Base-by-base conservation (phyloP, 2,113 vertebrate species). In the Passer domesticus region DNA sequence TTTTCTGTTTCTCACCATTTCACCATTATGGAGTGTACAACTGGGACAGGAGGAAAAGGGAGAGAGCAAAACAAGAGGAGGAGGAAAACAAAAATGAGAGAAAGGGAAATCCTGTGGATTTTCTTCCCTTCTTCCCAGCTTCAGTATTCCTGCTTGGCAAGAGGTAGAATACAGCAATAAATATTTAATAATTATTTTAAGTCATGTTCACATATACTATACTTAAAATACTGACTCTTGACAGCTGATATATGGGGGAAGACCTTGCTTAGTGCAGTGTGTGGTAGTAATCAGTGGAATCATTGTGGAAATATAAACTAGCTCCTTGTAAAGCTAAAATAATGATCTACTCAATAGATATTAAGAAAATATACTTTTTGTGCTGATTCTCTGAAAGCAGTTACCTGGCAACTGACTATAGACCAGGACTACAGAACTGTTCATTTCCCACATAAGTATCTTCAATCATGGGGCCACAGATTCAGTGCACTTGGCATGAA, bases 1-100 rank as follows among this genome's bases (percentile, higher is more conserved):
- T 78, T 87, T 92, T 92, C 67, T 73, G 20, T 82, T 94, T 82
- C 44, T 79, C 46, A 53, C 31, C 18, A 41, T 59, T 63, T 69
- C 78, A 72, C 24, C 12, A 11, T 27, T n/a, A 27, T 67, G 44
- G 27, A 81, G 15, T 10, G 35, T n/a, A 78, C 43, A 72, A 21
- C 53, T 13, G 37, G n/a, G 30, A 78, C 47, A 68, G 35, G 18
- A 58, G 10, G 30, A 52, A 59, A 83, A 82, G 15, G 7, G 4
- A 73, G 46, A 60, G 14, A 72, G 22, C 6, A 78, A 75, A 78
- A 66, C 2, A 4, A 89, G 11, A 43, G 31, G 13, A 84, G 6
- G 17, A 75, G 33, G 46, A 85, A 68, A 89, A 53, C 5, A 44
- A 49, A 92, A 64, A 53, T 49, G 23, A 79, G 20, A 43, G 7